phyloP scores from a whole-genome alignment of 2,888 invertebrate species.

The Xanthia icteritia region DNA sequence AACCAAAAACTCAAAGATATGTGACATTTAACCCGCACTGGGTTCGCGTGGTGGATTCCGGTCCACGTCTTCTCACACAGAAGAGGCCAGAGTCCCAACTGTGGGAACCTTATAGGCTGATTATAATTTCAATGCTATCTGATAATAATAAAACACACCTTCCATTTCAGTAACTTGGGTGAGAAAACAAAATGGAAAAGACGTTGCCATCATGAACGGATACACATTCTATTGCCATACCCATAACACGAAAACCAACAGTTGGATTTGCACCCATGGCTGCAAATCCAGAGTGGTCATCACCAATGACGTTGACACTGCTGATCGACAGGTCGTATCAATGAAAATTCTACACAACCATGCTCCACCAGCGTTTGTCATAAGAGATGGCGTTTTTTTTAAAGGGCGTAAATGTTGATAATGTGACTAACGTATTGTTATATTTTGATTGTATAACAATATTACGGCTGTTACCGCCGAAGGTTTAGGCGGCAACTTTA shows the following conservation, averaged over 20 bases:
- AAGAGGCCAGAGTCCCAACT: too few relatives aligned
- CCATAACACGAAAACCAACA: neutral
- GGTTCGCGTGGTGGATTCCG: too few relatives aligned
- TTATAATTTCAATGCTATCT: too few relatives aligned
- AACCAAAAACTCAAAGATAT: too few relatives aligned
- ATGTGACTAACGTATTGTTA: too few relatives aligned
- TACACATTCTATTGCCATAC: slow-evolving; percentile 28
- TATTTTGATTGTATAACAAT: neutral
- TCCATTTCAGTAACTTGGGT: slow-evolving; percentile 44
- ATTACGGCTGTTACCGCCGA: neutral
- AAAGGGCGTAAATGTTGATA: neutral
- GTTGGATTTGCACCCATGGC: slow-evolving; percentile 57
- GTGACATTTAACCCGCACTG: too few relatives aligned
- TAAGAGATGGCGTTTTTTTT: slow-evolving; percentile 39
- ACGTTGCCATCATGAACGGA: slow-evolving; percentile 57
- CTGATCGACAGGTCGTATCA: slow-evolving; percentile 4
- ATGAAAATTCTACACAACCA: slow-evolving; percentile 48
- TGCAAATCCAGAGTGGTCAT: slow-evolving; percentile 23
- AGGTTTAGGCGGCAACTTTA: neutral
- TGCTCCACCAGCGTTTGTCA: slow-evolving; percentile 36
- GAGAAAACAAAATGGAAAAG: slow-evolving; percentile 55
- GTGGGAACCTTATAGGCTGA: too few relatives aligned
- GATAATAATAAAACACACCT: neutral
- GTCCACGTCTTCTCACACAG: too few relatives aligned
- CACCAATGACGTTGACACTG: slow-evolving; percentile 2